Conservation (phyloP, 1,140 invertebrate species). For the Batillaria attramentaria region DNA sequence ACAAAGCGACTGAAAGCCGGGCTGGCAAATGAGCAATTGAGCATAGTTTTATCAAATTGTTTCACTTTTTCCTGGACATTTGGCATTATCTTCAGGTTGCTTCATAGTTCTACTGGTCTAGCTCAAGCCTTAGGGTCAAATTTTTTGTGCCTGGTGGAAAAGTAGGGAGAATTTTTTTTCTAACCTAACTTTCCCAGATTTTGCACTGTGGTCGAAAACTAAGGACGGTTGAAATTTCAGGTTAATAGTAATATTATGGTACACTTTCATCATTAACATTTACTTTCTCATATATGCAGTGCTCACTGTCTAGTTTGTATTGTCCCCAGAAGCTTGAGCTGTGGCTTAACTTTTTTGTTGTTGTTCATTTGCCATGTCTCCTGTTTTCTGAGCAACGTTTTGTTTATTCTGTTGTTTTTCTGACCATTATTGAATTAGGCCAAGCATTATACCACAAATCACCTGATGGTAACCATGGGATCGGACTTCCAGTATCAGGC, state of each 20-base stretch:
- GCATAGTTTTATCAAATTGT: no score
- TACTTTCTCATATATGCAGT: neutral
- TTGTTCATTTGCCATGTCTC: neutral
- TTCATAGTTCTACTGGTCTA: no score
- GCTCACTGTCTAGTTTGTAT: neutral
- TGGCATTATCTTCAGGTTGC: no score
- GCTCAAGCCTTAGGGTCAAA: no score
- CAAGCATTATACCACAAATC: conserved; percentile 73
- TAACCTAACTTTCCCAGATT: no score
- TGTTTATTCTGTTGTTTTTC: neutral
- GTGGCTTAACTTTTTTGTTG: neutral
- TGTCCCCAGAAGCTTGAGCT: neutral
- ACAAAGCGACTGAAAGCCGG: no score
- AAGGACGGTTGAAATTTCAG: no score
- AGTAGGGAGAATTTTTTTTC: no score
- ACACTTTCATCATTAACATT: neutral
- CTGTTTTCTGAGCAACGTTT: neutral
- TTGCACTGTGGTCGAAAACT: no score
- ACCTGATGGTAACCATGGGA: conserved; percentile 93
- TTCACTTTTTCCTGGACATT: no score
- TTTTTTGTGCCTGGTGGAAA: no score
- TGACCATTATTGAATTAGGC: conserved; percentile 53
- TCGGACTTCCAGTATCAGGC: conserved; percentile 93
- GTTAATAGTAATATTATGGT: neutral
- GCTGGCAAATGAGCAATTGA: no score